Base-by-base conservation (phyloP, 2,888 invertebrate species). In the Hemithea aestivaria region DNA sequence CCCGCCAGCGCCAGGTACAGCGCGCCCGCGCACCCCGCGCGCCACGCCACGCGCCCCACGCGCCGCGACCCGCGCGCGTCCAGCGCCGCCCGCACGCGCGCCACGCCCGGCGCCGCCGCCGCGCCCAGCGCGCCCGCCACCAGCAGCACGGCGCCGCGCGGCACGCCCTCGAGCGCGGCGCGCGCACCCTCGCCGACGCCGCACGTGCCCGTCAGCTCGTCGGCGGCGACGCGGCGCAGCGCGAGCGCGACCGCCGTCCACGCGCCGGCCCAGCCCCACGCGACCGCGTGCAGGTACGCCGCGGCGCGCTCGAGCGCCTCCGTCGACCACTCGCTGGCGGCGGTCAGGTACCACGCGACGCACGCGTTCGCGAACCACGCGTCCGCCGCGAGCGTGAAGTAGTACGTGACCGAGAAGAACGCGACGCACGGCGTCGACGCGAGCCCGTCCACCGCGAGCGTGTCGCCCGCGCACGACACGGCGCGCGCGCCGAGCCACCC, bases 301-400 rank as follows among this genome's bases (percentile, higher is more conserved):
- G 96, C 93, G 16, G 95, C 93, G 30, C 94, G 92, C 73, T 96
- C 96, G 34, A 97, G 90, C 1, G 96, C 96, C 77, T 97, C 97
- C 40, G 95, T 95, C 12, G 96, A 95, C 97, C 97, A 97, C 68
- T 96, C 96, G 68, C 96, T 93, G 27, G 95, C 94, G 0, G 96
- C 96, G 2, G 96, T 94, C 30, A 97, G 88, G 66, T 95, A 94
- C 94, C 96, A 97, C 38, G 96, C 95, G 30, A 96, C 90, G 45
- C 95, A 94, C 33, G 97, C 91, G 56, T 96, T 92, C 1, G 95
- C 91, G 92, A 96, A 96, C 96, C 97, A 96, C 43, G 94, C 90
- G 59, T 92, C 91, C 41, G 93, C 93, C 31, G 94, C 93, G 61
- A 95, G 79, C 20, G 93, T 93, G 63, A 95, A 91, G 80, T 94